Evolutionary conservation across 2,797 vertebrate genomes (phyloP).

Genomic region (Glyptemys insculpta): DNA sequence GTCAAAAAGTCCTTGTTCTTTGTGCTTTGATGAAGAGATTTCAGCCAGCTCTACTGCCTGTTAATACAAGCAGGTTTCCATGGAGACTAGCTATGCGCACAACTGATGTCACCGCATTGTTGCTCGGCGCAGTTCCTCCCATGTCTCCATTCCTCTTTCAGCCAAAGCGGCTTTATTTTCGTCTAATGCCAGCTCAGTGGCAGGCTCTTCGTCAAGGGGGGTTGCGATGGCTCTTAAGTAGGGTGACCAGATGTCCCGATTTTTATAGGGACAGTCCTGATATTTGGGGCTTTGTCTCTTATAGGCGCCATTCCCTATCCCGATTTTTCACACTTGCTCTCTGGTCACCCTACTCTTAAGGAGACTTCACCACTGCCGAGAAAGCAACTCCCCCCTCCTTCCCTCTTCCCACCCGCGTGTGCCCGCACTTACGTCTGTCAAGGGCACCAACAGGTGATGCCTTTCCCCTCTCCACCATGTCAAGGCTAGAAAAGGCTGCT

Average conservation of each 20-base stretch:
- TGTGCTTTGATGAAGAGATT: not conserved
- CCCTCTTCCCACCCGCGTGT: not conserved
- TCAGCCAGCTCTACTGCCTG: not conserved
- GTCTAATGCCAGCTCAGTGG: not conserved
- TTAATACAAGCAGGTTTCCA: not conserved
- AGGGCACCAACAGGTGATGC: slow-evolving; percentile 75
- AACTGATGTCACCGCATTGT: not conserved
- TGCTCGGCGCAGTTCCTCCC: not conserved
- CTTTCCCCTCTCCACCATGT: slow-evolving; percentile 43
- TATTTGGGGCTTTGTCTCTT: too few species aligned
- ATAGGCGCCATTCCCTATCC: too few species aligned
- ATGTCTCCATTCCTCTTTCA: not conserved
- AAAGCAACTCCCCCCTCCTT: not conserved
- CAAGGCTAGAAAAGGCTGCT: slow-evolving; percentile 64
- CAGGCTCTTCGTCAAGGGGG: not conserved
- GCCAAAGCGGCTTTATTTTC: not conserved
- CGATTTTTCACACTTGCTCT: too few species aligned
- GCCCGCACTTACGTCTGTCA: slow-evolving; percentile 58
- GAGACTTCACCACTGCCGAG: accelerated
- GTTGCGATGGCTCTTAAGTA: not conserved
- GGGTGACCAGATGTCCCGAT: too few species aligned
- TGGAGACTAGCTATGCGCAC: accelerated
- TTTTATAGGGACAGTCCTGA: too few species aligned
- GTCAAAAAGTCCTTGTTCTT: accelerated
- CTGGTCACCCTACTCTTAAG: not conserved